phyloP scores from a whole-genome alignment of 2,797 vertebrate species.

The Alca torda region DNA sequence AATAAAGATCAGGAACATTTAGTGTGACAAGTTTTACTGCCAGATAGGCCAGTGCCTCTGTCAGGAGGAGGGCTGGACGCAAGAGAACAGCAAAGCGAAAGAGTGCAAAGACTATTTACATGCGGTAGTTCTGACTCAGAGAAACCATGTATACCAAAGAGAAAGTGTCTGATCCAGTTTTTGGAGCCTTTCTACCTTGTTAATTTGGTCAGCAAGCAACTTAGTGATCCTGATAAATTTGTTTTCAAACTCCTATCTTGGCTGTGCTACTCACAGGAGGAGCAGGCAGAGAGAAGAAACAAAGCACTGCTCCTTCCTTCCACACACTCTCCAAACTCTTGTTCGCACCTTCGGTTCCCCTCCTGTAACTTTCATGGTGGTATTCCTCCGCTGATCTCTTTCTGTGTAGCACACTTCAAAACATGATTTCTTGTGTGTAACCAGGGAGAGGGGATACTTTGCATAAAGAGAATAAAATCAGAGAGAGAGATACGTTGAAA shows the following conservation, averaged over 20 bases:
- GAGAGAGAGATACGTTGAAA: neutral
- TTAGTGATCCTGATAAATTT: neutral
- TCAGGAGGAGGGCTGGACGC: neutral
- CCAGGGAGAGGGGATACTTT: neutral
- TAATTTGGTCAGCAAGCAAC: neutral
- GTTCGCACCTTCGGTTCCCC: neutral
- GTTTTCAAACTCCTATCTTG: neutral
- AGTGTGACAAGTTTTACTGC: neutral
- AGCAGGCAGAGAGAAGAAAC: neutral
- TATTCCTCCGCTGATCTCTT: neutral
- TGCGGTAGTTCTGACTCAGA: neutral
- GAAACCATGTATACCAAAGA: neutral
- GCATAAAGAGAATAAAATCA: neutral
- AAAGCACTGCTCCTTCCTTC: neutral
- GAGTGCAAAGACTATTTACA: neutral
- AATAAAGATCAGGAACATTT: neutral
- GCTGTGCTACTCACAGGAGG: neutral
- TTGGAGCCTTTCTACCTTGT: neutral
- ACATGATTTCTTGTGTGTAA: neutral
- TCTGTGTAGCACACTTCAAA: neutral
- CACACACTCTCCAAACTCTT: neutral
- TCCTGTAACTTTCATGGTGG: rapidly evolving
- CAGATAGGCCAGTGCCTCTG: neutral
- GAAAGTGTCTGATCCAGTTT: neutral
- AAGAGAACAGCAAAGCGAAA: neutral